These are phyloP conservation scores for Mechanitis mazaeus DNA, from an alignment of 2,888 invertebrate species.

Conservation along the genomic window DNA sequence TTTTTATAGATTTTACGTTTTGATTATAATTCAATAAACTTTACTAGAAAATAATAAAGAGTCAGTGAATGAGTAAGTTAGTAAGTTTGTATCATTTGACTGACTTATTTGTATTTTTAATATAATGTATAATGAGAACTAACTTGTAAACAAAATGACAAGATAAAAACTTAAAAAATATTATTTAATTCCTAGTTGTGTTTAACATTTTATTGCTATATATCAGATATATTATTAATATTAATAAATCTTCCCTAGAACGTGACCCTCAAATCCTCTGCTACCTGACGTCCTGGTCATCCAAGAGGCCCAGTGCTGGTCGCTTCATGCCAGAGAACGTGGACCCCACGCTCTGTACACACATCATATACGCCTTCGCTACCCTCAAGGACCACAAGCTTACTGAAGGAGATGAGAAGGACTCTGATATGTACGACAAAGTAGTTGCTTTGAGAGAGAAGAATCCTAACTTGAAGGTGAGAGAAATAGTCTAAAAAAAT, in stretches of 20 bases:
- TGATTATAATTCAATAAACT: no score
- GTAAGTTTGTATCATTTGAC: neutral
- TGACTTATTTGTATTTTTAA: neutral
- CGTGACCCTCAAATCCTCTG: constrained; percentile 93
- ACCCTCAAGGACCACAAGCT: constrained; percentile 91
- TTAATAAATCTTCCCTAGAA: constrained; percentile 67
- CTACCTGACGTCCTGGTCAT: constrained; percentile 97
- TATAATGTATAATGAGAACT: neutral
- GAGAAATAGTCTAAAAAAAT: constrained; percentile 11
- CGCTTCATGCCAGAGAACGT: constrained; percentile 93
- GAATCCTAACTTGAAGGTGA: constrained; percentile 90
- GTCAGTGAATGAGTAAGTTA: no score
- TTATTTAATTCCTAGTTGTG: no score
- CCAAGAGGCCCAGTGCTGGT: constrained; percentile 91
- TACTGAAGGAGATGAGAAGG: constrained; percentile 86
- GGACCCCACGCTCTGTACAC: constrained; percentile 92
- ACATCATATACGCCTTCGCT: constrained; percentile 96
- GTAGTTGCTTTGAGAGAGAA: constrained; percentile 90
- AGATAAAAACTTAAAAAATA: no score
- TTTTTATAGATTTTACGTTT: no score
- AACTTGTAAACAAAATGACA: no score
- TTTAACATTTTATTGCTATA: no score
- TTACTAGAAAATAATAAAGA: no score
- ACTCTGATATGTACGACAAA: constrained; percentile 90
- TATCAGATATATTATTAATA: no score